Base-by-base conservation (phyloP, 2,797 vertebrate species). In the Danio kyathit region DNA sequence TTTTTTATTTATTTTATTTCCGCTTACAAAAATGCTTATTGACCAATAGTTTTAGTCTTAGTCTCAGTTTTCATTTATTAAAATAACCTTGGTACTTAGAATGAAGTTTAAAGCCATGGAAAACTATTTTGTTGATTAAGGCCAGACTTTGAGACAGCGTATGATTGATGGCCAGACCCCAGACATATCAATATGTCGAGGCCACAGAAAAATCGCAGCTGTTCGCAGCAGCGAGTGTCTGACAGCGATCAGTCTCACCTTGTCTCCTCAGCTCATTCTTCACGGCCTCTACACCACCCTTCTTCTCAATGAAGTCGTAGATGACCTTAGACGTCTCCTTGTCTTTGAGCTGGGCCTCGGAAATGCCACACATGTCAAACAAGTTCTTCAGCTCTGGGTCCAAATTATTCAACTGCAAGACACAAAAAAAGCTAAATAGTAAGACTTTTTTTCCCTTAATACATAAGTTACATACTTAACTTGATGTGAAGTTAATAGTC, bases 221-320 rank as follows among this genome's bases (percentile, higher is more conserved):
- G 44, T 74, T 49, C 21, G 19, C 59, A 4, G 38, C 38, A 10
- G 29, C 11, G 8, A 19, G 6, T 48, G 38, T 19, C 3, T 56
- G 60, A 43, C 13, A 49, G 82, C 5, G 60, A 38, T 83, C 10
- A 63, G 16, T 86, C 94, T 92, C 91, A 99, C 98, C 97, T 94
- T 99, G 97, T 88, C 97, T 94, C 86, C 97, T 95, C 67, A 99
- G 92, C 83, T 99, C 97, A 85, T 97, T 98, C 93, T 99, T 99
- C 52, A 99, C 96, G 0, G 97, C 97, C 93, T 99, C 97, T 73
- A 99, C 96, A 0, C 98, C 98, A 83, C 97, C 97, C 79, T 97
- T 97, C 94, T 99, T 98, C 91, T 99, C 97, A 85, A 99, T 99
- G 92, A 99, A 98, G 93, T 99, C 97, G 86, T 99, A 99, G 90